A percentile compares a stretch with the other conserved stretches of the same genome.
Conservation (phyloP, 2,888 invertebrate species). For the Rhabditoides inermis region DNA sequence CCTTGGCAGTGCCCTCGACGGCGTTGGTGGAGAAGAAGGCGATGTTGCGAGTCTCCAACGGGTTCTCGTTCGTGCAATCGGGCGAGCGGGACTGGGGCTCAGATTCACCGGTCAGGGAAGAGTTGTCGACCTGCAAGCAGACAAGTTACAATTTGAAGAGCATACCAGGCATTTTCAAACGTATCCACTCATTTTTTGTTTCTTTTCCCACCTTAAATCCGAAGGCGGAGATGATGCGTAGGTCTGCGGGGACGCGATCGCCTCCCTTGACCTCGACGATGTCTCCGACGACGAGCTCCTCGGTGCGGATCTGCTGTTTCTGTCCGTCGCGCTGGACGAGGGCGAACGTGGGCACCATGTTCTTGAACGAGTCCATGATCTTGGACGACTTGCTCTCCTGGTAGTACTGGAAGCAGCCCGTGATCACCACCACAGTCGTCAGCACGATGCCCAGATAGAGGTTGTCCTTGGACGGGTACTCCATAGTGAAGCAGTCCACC, state of each 20-base stretch:
- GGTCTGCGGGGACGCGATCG: slow-evolving; percentile 92
- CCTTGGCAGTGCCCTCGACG: slow-evolving; percentile 58
- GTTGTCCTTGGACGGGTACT: slow-evolving; percentile 53
- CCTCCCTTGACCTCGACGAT: slow-evolving; percentile 97
- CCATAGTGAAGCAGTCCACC: slow-evolving; percentile 34
- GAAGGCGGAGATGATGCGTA: slow-evolving; percentile 83
- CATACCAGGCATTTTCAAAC: no score
- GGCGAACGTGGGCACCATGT: slow-evolving; percentile 64
- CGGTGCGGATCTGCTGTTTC: slow-evolving; percentile 54
- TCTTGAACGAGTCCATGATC: slow-evolving; percentile 66
- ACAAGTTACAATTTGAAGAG: slow-evolving; percentile 9
- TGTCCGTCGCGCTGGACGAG: slow-evolving; percentile 63
- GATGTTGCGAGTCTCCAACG: slow-evolving; percentile 56
- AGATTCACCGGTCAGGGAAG: slow-evolving; percentile 57
- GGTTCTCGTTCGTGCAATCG: slow-evolving; percentile 56
- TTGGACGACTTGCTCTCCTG: slow-evolving; percentile 52
- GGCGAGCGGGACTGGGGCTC: slow-evolving; percentile 55
- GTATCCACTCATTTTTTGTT: neutral
- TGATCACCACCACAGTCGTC: slow-evolving; percentile 63
- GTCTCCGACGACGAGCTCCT: slow-evolving; percentile 85
- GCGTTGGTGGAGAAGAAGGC: slow-evolving; percentile 59
- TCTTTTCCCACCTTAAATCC: slow-evolving; percentile 68
- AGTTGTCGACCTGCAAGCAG: slow-evolving; percentile 54
- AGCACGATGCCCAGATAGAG: slow-evolving; percentile 62
- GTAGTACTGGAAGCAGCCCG: slow-evolving; percentile 67